phyloP scores from a whole-genome alignment of 2,888 invertebrate species.

The Nudaria mundana region DNA sequence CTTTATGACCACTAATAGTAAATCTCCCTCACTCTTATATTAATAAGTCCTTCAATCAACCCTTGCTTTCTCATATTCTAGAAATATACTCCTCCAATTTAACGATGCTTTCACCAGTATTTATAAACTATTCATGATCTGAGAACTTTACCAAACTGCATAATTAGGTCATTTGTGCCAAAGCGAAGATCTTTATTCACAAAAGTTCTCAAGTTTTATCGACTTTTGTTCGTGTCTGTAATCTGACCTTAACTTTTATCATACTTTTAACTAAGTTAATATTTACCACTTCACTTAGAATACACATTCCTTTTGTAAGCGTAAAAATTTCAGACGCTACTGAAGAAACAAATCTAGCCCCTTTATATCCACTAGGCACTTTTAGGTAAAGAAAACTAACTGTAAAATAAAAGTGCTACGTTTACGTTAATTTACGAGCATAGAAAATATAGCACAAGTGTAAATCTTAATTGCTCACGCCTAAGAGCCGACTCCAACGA shows the following conservation, averaged over 20 bases:
- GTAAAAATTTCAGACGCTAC: too few species aligned
- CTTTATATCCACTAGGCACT: too few species aligned
- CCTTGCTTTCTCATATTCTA: not conserved
- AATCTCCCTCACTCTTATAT: too few species aligned
- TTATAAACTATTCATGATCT: constrained; percentile 27
- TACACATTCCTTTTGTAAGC: too few species aligned
- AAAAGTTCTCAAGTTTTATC: constrained; percentile 45
- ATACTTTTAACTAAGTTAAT: too few species aligned
- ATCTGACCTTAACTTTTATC: constrained; percentile 30
- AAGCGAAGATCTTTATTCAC: constrained; percentile 48
- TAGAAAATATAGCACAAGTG: constrained; percentile 43
- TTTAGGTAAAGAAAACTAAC: too few species aligned
- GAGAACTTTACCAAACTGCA: constrained; percentile 38
- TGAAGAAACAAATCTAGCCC: too few species aligned
- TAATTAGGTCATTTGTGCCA: constrained; percentile 47
- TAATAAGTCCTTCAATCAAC: too few species aligned
- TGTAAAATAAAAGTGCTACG: too few species aligned
- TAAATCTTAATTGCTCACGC: constrained; percentile 59
- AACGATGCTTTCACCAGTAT: constrained; percentile 11
- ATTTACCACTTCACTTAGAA: too few species aligned
- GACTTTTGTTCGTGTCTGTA: constrained; percentile 31
- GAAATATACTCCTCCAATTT: not conserved
- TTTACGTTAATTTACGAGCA: too few species aligned
- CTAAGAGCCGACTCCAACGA: constrained; percentile 34
- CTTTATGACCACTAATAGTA: too few species aligned